Base-by-base conservation (phyloP, 2,888 invertebrate genomes). In the Antheraea yamamai region DNA sequence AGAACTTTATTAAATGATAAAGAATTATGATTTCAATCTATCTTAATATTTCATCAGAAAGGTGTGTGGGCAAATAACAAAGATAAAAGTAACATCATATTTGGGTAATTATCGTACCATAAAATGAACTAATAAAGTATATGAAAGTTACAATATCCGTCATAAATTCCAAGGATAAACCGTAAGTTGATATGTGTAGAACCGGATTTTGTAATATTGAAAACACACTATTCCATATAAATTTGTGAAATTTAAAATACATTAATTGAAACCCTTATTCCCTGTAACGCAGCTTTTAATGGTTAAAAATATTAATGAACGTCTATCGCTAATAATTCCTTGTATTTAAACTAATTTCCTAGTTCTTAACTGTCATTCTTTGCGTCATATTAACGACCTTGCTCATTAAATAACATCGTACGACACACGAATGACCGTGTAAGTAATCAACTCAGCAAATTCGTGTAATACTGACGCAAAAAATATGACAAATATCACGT, bases 401-500 rank as follows among this genome's bases (percentile, higher is more conserved):
- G 80, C 77, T 79, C 75, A 80, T 77, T 75, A 79, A 81, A 80
- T 77, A 82, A 80, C 76, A 76, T 80, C 76, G 75, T 78, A 58
- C 61, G 73, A 76, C 77, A 78, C 75, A 78, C 76, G 75, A 77
- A 77, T 78, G 76, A 80, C 73, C 77, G 70, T 77, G 73, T 78
- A 77, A 76, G 79, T 77, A 68, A 70, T 76, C 77, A 77, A 81
- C 75, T 81, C 77, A 78, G 78, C 75, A 77, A 79, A 79, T 80
- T 79, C 73, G 75, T 79, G 75, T 61, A 77, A 74, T 75, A 70
- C 74, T 75, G 77, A 51, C 75, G 80, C 79, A 81, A 82, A 83
- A 83, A 82, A 79, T 78, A 76, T 80, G 81, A 79, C 81, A 82
- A 80, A 79, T 16, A 80, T 80, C 81, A 85, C 82, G 81, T 83